These are phyloP conservation scores for Heliconius ismenius DNA, from an alignment of 2,888 invertebrate genomes.

Conservation along the genomic window DNA sequence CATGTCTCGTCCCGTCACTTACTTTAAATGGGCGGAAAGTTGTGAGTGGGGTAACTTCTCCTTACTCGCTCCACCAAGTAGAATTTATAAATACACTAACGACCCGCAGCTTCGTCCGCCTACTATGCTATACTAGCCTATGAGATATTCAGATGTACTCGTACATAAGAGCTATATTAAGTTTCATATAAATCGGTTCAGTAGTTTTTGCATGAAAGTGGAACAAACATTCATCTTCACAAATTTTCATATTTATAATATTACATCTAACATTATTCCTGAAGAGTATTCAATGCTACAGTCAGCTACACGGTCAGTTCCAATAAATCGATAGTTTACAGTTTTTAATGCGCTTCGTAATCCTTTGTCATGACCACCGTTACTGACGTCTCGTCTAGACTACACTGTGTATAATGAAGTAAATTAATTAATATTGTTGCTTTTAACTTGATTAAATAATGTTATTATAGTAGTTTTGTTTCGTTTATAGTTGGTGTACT, in stretches of 20 bases:
- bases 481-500: not conserved
- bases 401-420: conserved; percentile 23
- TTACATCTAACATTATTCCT: not conserved
- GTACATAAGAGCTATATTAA: too few species aligned
- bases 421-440: conserved; percentile 13
- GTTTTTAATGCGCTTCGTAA: conserved; percentile 20
- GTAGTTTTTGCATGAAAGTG: too few species aligned
- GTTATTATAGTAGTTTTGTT: not conserved
- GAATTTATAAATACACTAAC: too few species aligned
- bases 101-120: too few species aligned
- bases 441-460: conserved; percentile 6
- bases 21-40: too few species aligned
- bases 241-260: not conserved
- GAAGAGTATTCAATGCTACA: not conserved
- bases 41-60: too few species aligned
- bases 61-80: too few species aligned
- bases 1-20: too few species aligned
- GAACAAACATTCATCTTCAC: too few species aligned
- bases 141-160: too few species aligned
- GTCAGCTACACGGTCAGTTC: conserved; percentile 18
- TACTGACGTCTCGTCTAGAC: conserved; percentile 34
- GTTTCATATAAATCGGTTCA: too few species aligned
- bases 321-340: conserved; percentile 31
- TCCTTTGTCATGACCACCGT: conserved; percentile 25
- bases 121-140: too few species aligned